Evolutionary conservation across 2,888 invertebrate species (phyloP).

Genomic region (Eulithis testata): DNA sequence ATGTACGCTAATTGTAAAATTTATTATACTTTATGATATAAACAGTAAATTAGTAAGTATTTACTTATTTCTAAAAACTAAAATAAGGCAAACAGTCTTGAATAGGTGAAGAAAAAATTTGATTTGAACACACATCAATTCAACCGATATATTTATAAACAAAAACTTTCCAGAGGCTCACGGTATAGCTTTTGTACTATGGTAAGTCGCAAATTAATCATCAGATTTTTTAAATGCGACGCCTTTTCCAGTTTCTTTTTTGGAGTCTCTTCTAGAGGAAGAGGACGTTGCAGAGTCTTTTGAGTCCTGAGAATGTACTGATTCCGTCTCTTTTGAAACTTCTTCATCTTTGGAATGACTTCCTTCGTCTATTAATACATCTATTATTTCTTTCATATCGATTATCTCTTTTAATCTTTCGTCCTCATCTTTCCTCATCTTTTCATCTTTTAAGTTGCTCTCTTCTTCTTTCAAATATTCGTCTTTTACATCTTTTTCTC

Average conservation of each 20-base stretch:
- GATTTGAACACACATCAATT: too few relatives aligned
- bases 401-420: not conserved
- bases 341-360: not conserved
- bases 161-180: too few relatives aligned
- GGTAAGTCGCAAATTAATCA: not conserved
- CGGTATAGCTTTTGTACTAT: too few relatives aligned
- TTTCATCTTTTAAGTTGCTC: not conserved
- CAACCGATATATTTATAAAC: too few relatives aligned
- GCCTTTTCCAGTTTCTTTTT: too few relatives aligned
- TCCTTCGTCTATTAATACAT: not conserved
- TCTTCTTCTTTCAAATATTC: not conserved
- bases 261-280: not conserved
- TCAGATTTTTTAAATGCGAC: too few relatives aligned
- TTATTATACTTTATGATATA: constrained; percentile 1
- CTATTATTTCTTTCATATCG: not conserved
- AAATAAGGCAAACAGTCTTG: not conserved
- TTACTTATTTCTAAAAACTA: constrained; percentile 18
- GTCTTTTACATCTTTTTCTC: not conserved
- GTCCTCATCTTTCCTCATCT: not conserved
- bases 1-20: not conserved
- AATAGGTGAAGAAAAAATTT: too few relatives aligned
- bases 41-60: constrained; percentile 1
- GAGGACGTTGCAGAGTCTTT: not conserved
- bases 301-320: not conserved
- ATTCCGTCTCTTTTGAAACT: not conserved